These are phyloP conservation scores for Bombus turneri DNA, from an alignment of 1,140 invertebrate genomes.

Conservation along the genomic window DNA sequence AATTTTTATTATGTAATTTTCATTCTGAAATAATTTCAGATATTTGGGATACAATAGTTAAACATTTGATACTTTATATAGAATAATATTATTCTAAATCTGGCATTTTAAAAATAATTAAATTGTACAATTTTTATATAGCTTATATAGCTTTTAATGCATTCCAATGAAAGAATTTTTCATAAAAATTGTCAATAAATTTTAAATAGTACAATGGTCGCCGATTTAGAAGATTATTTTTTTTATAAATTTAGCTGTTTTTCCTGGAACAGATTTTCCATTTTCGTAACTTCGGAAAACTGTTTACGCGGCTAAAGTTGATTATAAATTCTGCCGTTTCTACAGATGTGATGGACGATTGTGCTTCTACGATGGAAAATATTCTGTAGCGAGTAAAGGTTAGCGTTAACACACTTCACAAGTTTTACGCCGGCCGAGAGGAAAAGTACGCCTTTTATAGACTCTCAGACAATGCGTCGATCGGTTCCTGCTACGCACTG, in stretches of 20 bases:
- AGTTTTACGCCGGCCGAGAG: constrained; percentile 18
- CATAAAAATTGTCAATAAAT: background rate
- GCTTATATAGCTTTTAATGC: too few relatives aligned
- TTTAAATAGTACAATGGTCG: too few relatives aligned
- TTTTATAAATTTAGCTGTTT: background rate
- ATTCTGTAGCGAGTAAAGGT: background rate
- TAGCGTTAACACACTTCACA: constrained; percentile 18
- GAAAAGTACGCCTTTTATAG: constrained; percentile 32
- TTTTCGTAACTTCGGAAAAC: background rate
- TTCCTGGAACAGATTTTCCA: background rate
- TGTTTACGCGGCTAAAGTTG: background rate
- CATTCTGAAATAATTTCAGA: too few relatives aligned
- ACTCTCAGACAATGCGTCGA: constrained; percentile 8
- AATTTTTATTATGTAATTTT: too few relatives aligned
- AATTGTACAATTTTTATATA: background rate
- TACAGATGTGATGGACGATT: background rate
- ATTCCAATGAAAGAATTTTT: too few relatives aligned
- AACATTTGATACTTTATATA: too few relatives aligned
- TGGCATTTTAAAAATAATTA: too few relatives aligned
- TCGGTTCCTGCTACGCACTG: background rate
- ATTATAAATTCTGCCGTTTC: background rate
- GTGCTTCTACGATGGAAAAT: background rate
- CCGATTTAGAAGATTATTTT: background rate
- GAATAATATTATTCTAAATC: too few relatives aligned
- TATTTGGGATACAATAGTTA: too few relatives aligned